Conservation (phyloP, 1,140 invertebrate genomes). For the Spodoptera frugiperda region DNA sequence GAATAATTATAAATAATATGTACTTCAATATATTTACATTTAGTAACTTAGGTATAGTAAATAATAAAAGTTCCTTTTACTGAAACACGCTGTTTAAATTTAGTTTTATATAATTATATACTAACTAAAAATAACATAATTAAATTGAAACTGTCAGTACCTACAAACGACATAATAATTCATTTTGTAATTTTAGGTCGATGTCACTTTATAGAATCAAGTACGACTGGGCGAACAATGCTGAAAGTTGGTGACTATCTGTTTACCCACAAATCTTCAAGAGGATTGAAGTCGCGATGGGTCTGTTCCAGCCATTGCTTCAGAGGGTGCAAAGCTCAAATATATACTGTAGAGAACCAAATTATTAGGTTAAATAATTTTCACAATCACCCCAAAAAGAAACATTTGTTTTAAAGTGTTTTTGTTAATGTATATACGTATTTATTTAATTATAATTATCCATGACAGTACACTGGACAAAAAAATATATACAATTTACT, state of each 20-base stretch:
- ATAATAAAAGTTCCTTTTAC: no score
- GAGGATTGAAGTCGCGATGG: conserved; percentile 53
- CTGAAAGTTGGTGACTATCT: conserved; percentile 58
- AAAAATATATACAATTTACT: no score
- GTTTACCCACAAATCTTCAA: conserved; percentile 57
- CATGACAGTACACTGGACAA: no score
- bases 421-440: neutral
- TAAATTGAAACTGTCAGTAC: no score
- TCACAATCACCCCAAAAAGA: conserved; percentile 53
- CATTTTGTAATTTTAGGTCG: conserved; percentile 51
- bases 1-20: no score
- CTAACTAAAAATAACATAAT: no score
- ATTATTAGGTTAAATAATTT: conserved; percentile 53
- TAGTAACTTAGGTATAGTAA: no score
- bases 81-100: no score
- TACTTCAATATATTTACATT: no score
- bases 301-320: conserved; percentile 55
- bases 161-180: no score
- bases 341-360: conserved; percentile 47
- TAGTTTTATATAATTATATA: no score
- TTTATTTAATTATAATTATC: no score
- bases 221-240: conserved; percentile 60
- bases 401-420: neutral
- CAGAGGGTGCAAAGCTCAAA: conserved; percentile 48
- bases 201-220: conserved; percentile 57